These are phyloP conservation scores for Zosterops japonicus DNA, from an alignment of 2,113 vertebrate species.

Conservation along the genomic window DNA sequence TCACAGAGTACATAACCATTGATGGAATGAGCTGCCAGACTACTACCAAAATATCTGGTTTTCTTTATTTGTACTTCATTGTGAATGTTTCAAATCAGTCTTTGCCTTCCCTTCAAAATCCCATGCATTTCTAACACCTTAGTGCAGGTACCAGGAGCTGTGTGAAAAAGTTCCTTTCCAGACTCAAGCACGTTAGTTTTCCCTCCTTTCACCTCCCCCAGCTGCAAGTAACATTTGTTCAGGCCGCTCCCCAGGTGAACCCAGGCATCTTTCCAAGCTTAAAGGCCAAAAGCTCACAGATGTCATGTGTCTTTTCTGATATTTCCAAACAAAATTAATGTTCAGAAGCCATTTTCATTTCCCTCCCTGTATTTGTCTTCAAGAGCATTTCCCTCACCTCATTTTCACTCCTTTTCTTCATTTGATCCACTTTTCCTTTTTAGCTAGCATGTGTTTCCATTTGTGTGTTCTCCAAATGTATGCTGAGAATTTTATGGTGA, in stretches of 20 bases:
- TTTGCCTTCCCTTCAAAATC: background rate
- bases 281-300: background rate
- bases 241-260: background rate
- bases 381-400: accelerated
- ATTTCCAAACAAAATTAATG: background rate
- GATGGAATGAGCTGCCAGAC: background rate
- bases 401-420: background rate
- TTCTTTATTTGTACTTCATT: background rate
- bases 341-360: background rate
- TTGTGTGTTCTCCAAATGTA: accelerated
- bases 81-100: background rate
- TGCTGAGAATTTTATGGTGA: background rate
- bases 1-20: background rate
- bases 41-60: background rate
- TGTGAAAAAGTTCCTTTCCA: background rate
- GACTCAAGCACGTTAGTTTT: background rate
- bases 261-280: background rate
- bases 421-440: background rate
- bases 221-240: background rate
- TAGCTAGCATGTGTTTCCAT: background rate
- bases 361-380: background rate
- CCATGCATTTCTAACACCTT: background rate
- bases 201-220: background rate
- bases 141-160: background rate
- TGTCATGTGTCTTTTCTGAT: background rate